Conservation (phyloP, 2,888 invertebrate species). For the Thalpophila matura region DNA sequence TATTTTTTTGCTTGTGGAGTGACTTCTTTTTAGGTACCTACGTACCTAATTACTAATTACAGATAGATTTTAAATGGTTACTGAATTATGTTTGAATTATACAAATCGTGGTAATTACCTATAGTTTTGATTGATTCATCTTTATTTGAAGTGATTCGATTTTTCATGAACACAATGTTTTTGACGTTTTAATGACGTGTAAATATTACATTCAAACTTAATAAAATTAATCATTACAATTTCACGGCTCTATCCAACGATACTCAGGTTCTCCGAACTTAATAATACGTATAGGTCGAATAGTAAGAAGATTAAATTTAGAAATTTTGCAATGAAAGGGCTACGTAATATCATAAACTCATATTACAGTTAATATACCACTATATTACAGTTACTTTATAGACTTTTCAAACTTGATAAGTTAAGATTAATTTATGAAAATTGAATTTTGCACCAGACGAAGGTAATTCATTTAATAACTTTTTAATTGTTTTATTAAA, state of each 20-base stretch:
- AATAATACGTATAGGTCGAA: background rate
- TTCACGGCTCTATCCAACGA: background rate
- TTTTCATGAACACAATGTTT: slow-evolving; percentile 16
- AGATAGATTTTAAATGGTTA: background rate
- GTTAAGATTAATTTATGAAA: slow-evolving; percentile 55
- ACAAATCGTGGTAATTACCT: background rate
- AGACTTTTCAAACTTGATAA: slow-evolving; percentile 37
- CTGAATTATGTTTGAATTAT: background rate
- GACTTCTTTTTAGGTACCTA: background rate
- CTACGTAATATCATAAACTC: slow-evolving; percentile 8
- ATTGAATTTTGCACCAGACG: slow-evolving; percentile 43
- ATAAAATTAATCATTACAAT: slow-evolving; percentile 14
- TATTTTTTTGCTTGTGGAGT: background rate
- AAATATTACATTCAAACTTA: background rate
- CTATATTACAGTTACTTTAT: slow-evolving; percentile 15
- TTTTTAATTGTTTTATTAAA: slow-evolving; percentile 22
- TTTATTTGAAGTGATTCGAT: background rate
- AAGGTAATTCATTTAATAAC: slow-evolving; percentile 24
- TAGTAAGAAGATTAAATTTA: slow-evolving; percentile 14
- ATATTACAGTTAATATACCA: background rate
- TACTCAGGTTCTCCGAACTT: no score
- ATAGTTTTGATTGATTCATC: background rate
- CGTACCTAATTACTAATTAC: no score
- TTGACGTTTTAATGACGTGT: slow-evolving; percentile 37
- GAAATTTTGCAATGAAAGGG: slow-evolving; percentile 5